Percentiles rank a stretch among this genome's conserved stretches.
phyloP scores from a whole-genome alignment of 2,888 invertebrate species.

The Tholera decimalis region DNA sequence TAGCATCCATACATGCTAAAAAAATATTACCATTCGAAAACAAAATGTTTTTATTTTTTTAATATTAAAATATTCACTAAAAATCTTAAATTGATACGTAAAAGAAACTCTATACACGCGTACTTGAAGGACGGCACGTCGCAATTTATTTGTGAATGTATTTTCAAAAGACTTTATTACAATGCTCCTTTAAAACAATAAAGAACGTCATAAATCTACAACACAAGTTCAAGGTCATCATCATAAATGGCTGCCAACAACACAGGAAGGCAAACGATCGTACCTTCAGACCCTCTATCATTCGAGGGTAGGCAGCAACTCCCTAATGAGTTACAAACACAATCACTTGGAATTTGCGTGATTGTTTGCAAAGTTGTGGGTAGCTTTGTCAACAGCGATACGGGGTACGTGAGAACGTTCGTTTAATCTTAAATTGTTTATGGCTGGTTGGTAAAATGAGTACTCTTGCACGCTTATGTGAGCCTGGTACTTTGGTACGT shows the following conservation, averaged over 20 bases:
- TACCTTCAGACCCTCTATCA: slow-evolving; percentile 41
- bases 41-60: too few relatives aligned
- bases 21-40: too few relatives aligned
- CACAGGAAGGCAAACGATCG: slow-evolving; percentile 26
- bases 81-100: too few relatives aligned
- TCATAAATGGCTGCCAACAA: slow-evolving; percentile 15
- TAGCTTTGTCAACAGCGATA: slow-evolving; percentile 54
- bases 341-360: slow-evolving; percentile 68
- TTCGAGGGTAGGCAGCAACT: slow-evolving; percentile 24
- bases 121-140: too few relatives aligned
- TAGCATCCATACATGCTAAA: too few relatives aligned
- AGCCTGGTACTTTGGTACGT: slow-evolving; percentile 10
- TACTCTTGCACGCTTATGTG: slow-evolving; percentile 12
- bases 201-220: not conserved
- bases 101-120: too few relatives aligned
- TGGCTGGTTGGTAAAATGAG: not conserved
- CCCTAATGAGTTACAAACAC: slow-evolving; percentile 74
- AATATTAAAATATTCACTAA: too few relatives aligned
- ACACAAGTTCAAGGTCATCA: slow-evolving; percentile 33
- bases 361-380: slow-evolving; percentile 66
- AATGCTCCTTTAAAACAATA: not conserved
- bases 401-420: slow-evolving; percentile 24
- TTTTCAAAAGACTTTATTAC: too few relatives aligned
- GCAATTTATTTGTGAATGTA: too few relatives aligned
- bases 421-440: slow-evolving; percentile 48